A percentile compares a stretch with the other conserved stretches of the same genome.
phyloP scores from a whole-genome alignment of 2,888 invertebrate genomes.

The Melinaea marsaeus region DNA sequence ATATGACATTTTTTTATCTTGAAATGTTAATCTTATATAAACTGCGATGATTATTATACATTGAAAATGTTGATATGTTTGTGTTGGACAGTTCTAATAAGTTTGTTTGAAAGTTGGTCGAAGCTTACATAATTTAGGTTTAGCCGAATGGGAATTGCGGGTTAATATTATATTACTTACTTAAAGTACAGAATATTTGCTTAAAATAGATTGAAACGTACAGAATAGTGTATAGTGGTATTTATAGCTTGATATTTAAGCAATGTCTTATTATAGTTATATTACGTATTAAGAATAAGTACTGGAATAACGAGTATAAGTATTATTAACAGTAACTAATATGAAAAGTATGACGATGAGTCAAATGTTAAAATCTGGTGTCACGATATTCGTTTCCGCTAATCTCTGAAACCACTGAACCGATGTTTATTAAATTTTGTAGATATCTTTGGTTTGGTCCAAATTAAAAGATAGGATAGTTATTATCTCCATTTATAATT shows the following conservation, averaged over 20 bases:
- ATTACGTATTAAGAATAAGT: background rate
- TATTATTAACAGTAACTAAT: too few species aligned
- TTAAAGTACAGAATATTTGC: background rate
- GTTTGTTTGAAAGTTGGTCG: slow-evolving; percentile 9
- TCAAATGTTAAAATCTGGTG: too few species aligned
- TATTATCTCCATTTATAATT: too few species aligned
- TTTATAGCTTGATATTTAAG: background rate
- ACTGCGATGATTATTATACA: background rate
- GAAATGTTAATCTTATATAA: too few species aligned
- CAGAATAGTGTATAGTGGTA: background rate
- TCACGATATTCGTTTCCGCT: too few species aligned
- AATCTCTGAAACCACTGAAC: too few species aligned
- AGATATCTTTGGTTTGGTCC: too few species aligned
- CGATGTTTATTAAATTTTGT: too few species aligned
- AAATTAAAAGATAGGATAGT: too few species aligned
- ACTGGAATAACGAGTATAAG: too few species aligned
- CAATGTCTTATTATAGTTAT: background rate
- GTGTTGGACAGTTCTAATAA: background rate
- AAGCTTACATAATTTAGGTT: slow-evolving; percentile 10
- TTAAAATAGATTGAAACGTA: background rate
- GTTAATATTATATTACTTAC: slow-evolving; percentile 5
- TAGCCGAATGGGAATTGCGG: slow-evolving; percentile 4
- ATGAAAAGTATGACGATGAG: too few species aligned
- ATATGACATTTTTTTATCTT: too few species aligned
- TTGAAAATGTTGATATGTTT: background rate